Conservation (phyloP, 2,797 vertebrate species). For the Hybognathus amarus region DNA sequence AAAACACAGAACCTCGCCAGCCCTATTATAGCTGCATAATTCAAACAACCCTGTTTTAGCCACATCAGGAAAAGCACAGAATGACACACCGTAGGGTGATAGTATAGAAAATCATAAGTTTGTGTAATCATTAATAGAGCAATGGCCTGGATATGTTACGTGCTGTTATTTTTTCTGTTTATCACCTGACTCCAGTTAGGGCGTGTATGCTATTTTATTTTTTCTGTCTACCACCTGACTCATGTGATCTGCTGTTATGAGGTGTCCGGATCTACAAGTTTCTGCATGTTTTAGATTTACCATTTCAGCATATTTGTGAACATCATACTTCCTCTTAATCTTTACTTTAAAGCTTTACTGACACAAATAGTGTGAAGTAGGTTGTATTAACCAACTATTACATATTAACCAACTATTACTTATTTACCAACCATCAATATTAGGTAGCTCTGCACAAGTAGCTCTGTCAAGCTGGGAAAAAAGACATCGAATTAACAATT, state of each 20-base stretch:
- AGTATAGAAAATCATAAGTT: not conserved
- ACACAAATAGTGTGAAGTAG: not conserved
- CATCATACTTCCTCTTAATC: not conserved
- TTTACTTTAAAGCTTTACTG: not conserved
- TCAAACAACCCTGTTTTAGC: not conserved
- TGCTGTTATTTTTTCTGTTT: not conserved
- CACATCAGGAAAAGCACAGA: not conserved
- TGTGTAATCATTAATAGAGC: not conserved
- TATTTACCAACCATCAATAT: not conserved
- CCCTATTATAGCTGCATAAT: not conserved
- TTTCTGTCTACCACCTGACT: conserved; percentile 30
- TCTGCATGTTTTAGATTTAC: not conserved
- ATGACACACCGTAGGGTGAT: not conserved
- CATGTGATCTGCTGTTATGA: conserved; percentile 20
- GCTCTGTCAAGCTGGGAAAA: not conserved
- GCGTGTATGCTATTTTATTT: too few species aligned
- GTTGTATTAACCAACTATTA: too few species aligned
- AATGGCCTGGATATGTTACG: not conserved
- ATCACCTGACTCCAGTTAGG: conserved; percentile 29
- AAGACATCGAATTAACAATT: not conserved
- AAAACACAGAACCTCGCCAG: not conserved
- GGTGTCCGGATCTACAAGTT: not conserved
- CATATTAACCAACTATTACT: not conserved
- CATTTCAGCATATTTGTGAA: not conserved
- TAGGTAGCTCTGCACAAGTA: not conserved